A percentile compares a stretch with the other conserved stretches of the same genome.
Evolutionary conservation across 2,797 vertebrate species (phyloP).

Genomic region (Tokudaia tokunoshimensis): DNA sequence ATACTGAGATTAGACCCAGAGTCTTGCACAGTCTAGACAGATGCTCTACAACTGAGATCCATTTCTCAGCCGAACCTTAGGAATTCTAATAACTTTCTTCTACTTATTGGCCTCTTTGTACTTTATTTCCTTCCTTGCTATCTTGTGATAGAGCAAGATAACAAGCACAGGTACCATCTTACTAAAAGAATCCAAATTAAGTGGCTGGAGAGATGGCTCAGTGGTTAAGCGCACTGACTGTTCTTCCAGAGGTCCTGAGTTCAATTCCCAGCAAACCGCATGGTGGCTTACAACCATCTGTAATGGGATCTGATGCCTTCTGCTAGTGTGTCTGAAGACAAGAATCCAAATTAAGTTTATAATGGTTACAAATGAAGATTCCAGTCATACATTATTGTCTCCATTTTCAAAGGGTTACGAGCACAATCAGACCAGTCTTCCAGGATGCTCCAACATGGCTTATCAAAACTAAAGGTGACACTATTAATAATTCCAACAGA

Average conservation of each 20-base stretch:
- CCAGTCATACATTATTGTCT: background rate
- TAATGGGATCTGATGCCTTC: too few relatives aligned
- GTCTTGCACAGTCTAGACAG: background rate
- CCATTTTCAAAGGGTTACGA: background rate
- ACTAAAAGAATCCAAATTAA: background rate
- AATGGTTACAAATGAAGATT: background rate
- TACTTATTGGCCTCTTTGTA: background rate
- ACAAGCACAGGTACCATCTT: background rate
- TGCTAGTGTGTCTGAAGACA: too few relatives aligned
- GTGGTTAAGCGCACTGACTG: too few relatives aligned
- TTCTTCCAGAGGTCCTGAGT: too few relatives aligned
- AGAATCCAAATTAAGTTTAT: background rate
- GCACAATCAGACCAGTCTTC: background rate
- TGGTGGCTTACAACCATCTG: too few relatives aligned
- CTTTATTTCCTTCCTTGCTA: background rate
- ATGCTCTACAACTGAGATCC: background rate
- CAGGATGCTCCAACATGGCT: background rate
- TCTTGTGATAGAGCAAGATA: background rate
- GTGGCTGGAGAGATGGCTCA: too few relatives aligned
- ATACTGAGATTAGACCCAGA: background rate
- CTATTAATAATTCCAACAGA: background rate
- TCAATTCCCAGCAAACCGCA: too few relatives aligned
- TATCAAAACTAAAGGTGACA: background rate
- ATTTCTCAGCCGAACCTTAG: background rate
- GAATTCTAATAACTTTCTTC: background rate